Conservation (phyloP, 2,888 invertebrate species). For the Noctua comes region DNA sequence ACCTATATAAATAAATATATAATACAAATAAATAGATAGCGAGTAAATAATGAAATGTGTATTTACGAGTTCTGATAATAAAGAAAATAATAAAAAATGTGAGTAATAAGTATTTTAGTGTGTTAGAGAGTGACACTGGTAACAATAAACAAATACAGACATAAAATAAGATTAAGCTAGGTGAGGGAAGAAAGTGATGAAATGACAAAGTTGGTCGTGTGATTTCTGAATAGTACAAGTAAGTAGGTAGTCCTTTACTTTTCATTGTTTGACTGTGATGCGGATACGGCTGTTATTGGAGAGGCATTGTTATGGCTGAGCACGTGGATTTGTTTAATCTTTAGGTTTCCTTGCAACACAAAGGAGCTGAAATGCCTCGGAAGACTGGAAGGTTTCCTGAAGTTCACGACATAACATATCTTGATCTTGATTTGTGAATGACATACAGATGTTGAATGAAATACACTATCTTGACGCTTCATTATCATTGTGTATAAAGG, state of each 20-base stretch:
- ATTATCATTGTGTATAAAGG: constrained; percentile 28
- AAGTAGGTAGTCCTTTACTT: constrained; percentile 14
- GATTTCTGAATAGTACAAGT: constrained; percentile 4
- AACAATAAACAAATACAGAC: too few relatives aligned
- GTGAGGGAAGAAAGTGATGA: too few relatives aligned
- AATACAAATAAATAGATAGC: too few relatives aligned
- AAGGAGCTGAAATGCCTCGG: background rate
- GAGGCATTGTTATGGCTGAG: background rate
- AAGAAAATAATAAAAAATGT: too few relatives aligned
- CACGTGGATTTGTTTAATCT: background rate
- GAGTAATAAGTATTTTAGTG: too few relatives aligned
- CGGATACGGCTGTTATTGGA: background rate
- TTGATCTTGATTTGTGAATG: background rate
- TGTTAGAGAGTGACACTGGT: too few relatives aligned
- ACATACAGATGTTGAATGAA: constrained; percentile 7
- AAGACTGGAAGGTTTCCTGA: background rate
- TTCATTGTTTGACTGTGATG: background rate
- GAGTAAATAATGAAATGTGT: too few relatives aligned
- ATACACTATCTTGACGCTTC: constrained; percentile 15
- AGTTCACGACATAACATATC: background rate
- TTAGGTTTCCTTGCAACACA: background rate
- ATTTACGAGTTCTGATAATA: too few relatives aligned
- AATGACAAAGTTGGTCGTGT: constrained; percentile 8
- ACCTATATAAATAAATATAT: too few relatives aligned
- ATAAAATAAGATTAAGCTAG: too few relatives aligned